A percentile compares a stretch with the other conserved stretches of the same genome.
phyloP scores from a whole-genome alignment of 1,140 invertebrate genomes.

The Campoletis sonorensis region DNA sequence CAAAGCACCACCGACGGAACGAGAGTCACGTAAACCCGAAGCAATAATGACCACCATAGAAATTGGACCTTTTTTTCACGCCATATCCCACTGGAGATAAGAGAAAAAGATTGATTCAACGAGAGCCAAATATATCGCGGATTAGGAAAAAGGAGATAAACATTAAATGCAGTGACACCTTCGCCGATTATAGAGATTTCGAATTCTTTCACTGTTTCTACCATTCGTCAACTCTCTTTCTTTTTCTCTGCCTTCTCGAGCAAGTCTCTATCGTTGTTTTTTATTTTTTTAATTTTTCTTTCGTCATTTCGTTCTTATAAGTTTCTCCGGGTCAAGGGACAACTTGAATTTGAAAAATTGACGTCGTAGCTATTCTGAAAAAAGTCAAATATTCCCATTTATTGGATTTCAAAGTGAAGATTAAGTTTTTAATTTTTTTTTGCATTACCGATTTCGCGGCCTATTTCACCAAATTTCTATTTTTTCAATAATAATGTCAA shows the following conservation, averaged over 20 bases:
- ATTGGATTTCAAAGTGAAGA: too few relatives aligned
- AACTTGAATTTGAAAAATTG: too few relatives aligned
- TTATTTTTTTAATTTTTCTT: too few relatives aligned
- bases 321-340: too few relatives aligned
- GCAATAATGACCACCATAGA: conserved; percentile 13
- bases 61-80: not conserved
- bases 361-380: too few relatives aligned
- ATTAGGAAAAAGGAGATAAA: too few relatives aligned
- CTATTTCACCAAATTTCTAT: too few relatives aligned
- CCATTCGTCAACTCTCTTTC: not conserved
- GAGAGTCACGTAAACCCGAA: conserved; percentile 1
- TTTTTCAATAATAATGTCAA: too few relatives aligned
- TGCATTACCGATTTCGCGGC: too few relatives aligned
- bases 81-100: not conserved
- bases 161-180: not conserved
- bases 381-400: too few relatives aligned
- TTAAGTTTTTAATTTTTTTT: too few relatives aligned
- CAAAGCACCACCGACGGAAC: not conserved
- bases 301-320: too few relatives aligned
- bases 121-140: not conserved
- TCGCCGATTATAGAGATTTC: not conserved
- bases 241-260: not conserved
- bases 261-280: not conserved
- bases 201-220: not conserved
- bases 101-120: not conserved